Evolutionary conservation across 2,797 vertebrate genomes (phyloP), one percentile per base, ranked within the genome.

Genomic region (Rhodeus uyekii): DNA sequence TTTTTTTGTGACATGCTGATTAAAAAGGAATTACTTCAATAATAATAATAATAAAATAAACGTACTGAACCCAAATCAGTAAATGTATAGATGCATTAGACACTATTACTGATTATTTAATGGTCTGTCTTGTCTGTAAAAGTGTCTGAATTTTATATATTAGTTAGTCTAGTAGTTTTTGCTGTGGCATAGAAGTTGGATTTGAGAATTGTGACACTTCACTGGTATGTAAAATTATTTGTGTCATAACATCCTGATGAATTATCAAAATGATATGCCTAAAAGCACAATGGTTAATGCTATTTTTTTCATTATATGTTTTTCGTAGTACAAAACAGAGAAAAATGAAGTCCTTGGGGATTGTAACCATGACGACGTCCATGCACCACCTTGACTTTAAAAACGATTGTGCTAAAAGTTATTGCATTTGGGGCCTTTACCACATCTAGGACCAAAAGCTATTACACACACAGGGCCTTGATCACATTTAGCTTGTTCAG

Each of bases 401-500:
- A 80, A 38, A 32, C 29, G 4, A 42, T 61, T 42, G 55, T 58
- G 55, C 53, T 76, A 42, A 58, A 58, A 61, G 73, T 61, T 61
- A 76, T 76, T 76, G 55, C 55, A 29, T 61, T 76, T 42, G 38
- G 73, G 73, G n/a, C 55, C 73, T 61, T 58, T 58, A 76, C 73
- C n/a, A 29, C 38, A 42, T 76, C 61, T 76, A 61, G 38, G 72
- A 55, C 34, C 50, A 27, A 74, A 74, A 58, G 34, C 72, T 74
- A 74, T 74, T 74, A 74, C 72, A 74, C 71, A 55, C 50, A 38
- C 48, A 38, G 34, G 48, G 8, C 22, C 50, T 74, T 74, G 55
- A 74, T 74, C 72, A 74, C 72, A 74, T 74, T 74, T 74, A 58
- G 72, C 72, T 74, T 39, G 72, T 55, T 73, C 13, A 8, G 32